These are phyloP conservation scores for Pedetes capensis DNA, from an alignment of 2,113 vertebrate genomes.

Conservation along the genomic window DNA sequence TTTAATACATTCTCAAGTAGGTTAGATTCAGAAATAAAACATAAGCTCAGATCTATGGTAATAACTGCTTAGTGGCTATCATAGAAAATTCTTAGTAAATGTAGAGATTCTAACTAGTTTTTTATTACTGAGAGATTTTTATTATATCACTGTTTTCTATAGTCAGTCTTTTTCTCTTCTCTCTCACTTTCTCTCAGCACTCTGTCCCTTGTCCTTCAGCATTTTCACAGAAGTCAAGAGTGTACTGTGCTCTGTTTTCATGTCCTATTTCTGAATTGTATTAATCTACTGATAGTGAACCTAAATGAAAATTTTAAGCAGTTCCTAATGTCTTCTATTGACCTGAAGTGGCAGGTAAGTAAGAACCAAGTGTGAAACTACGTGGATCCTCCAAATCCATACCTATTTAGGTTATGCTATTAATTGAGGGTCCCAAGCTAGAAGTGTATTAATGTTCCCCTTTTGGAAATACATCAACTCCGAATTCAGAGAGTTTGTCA, in stretches of 20 bases:
- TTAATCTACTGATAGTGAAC: background rate
- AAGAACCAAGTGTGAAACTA: background rate
- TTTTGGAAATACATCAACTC: conserved; percentile 1
- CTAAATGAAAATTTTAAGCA: background rate
- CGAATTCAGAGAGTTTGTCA: conserved; percentile 45
- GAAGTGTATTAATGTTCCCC: background rate
- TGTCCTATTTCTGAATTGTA: background rate
- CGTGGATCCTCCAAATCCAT: background rate
- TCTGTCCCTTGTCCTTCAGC: background rate
- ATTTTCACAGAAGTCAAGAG: background rate
- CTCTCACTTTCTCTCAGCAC: background rate
- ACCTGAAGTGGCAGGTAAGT: background rate
- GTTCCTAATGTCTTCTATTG: conserved; percentile 4
- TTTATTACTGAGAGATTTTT: background rate
- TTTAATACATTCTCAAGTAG: background rate
- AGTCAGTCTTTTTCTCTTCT: background rate
- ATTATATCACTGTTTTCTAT: background rate
- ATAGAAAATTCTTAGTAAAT: background rate
- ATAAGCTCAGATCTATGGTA: background rate
- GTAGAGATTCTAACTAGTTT: background rate
- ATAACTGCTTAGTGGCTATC: background rate
- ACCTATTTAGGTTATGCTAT: background rate
- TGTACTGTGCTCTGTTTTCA: background rate
- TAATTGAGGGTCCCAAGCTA: background rate
- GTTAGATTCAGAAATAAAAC: background rate